Evolutionary conservation across 2,113 vertebrate genomes (phyloP).

Genomic region (Podocnemis expansa): DNA sequence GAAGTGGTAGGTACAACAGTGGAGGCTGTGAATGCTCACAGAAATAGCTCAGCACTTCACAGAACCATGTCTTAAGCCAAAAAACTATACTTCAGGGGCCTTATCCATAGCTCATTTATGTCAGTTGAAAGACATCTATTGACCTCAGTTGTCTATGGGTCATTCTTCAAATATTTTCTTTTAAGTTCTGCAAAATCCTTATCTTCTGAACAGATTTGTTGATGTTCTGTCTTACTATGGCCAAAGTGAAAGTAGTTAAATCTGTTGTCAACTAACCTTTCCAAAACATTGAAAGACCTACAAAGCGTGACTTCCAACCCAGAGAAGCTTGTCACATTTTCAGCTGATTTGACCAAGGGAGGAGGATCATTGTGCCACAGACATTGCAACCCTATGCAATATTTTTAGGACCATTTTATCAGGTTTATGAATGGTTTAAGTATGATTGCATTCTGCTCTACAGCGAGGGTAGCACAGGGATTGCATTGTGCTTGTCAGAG

Average conservation of each 20-base stretch:
- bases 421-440: background rate
- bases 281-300: background rate
- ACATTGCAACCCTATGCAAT: background rate
- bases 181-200: background rate
- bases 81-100: background rate
- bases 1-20: background rate
- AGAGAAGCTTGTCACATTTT: background rate
- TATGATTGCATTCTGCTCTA: background rate
- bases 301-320: background rate
- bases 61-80: background rate
- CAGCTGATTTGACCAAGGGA: background rate
- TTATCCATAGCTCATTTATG: background rate
- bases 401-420: background rate
- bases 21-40: background rate
- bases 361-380: background rate
- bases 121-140: background rate
- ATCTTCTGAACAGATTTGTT: background rate
- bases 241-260: background rate
- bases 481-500: background rate
- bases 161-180: background rate
- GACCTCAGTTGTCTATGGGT: background rate
- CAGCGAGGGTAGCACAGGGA: background rate
- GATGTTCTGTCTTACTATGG: background rate
- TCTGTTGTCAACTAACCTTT: background rate
- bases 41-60: background rate